Evolutionary conservation across 53 echinoderm and acorn worm species (phyloP), one percentile per base, ranked within the genome.

Genomic region (Paracentrotus lividus): DNA sequence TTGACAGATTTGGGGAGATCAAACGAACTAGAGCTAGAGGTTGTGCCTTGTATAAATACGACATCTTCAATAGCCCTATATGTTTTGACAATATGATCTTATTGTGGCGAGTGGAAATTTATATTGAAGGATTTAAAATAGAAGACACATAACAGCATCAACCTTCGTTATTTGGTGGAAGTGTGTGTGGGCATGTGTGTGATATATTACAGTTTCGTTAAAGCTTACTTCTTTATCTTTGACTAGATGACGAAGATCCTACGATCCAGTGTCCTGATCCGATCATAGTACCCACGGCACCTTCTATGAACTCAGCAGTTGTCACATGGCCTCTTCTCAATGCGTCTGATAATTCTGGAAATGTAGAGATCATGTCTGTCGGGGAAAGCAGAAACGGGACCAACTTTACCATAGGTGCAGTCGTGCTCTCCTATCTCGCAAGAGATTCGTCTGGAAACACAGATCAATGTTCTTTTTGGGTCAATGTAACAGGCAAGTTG

Each of bases 401-500:
- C 56, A 56, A 87, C 57, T 87, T 87, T 24, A 57, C 87, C 5
- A 87, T 87, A 33, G 87, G 87, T 4, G 34, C 53, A 34, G 57
- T 36, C 36, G 5, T 57, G 57, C 2, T 87, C 38, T 57, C 34
- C 26, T 87, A 87, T 49, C 33, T 57, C 33, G 87, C 57, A 44
- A 87, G 8, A 24, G 87, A 87, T 87, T 34, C 87, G 36, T 54
- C 87, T 16, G 87, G 87, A 87, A 87, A 87, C 24, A 56, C 87
- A 4, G 36, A 55, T 18, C 33, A 54, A 3, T 87, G 87, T 56
- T 87, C 87, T 18, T 87, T 87, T 10, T 54, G 57, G 57, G 57
- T 87, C 54, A 54, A 55, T 18, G 57, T 87, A 21, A 87, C 87
- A 54, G 87, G 87, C 56, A 23, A 49, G 34, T 18, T 36, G 20